Base-by-base conservation (phyloP, 2,797 vertebrate species). In the Arrhamphus sclerolepis region DNA sequence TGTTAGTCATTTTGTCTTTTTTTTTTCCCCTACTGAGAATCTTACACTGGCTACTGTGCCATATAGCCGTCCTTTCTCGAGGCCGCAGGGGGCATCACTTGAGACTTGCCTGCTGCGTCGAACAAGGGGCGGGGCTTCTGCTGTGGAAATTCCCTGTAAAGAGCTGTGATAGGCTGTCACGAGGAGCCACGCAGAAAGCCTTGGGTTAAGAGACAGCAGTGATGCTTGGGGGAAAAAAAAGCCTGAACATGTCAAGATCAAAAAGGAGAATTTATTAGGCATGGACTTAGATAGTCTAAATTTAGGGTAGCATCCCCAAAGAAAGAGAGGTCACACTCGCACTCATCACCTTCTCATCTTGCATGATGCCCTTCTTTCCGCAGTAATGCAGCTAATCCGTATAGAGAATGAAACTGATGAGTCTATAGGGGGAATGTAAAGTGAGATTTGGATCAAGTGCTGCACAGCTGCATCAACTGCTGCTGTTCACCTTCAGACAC, bases 61-160 rank as follows among this genome's bases (percentile, higher is more conserved):
- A 50, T 38, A 11, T 71, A 67, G 77, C 78, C 87, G 85, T 85
- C 88, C 86, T 87, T 76, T 67, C 75, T 67, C 74, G 82, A 82
- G 86, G 83, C 87, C 82, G 79, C 81, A 75, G 82, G 89, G 83
- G 73, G 86, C 77, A 86, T 78, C 55, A 80, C 66, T 77, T 61
- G 65, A 72, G 67, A 87, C 79, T 81, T 68, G 66, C 69, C 57
- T 88, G 18, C 87, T 91, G 91, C 91, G 90, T 93, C 89, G 92
- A 89, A 89, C 50, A 8, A 47, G 75, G 84, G 92, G 92, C 82
- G 92, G 86, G 80, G 90, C 76, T 62, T 88, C 20, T 19, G 50
- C 51, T 80, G 85, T 93, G 92, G 93, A 92, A 92, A 93, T 90
- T 92, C 92, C 91, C 87, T 87, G 73, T 74, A 66, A 82, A 75